Conservation (phyloP, 2,888 invertebrate genomes). For the Muscina levida region DNA sequence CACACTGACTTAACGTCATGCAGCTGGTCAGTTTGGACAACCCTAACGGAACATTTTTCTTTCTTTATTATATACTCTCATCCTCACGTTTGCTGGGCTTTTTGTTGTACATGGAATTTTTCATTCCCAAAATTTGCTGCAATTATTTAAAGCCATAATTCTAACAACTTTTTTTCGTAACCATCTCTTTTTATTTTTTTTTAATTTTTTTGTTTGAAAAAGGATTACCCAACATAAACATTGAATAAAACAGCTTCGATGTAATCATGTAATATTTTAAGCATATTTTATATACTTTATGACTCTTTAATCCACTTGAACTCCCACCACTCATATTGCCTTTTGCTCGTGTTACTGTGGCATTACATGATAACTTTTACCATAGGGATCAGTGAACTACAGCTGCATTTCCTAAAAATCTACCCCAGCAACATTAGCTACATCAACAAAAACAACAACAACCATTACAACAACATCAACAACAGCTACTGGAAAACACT, state of each 20-base stretch:
- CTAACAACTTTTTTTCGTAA: too few relatives aligned
- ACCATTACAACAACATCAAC: not conserved
- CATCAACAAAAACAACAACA: slow-evolving; percentile 8
- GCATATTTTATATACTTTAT: not conserved
- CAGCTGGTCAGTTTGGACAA: too few relatives aligned
- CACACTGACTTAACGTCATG: too few relatives aligned
- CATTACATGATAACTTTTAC: slow-evolving; percentile 24
- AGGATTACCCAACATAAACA: slow-evolving; percentile 24
- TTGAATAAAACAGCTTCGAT: slow-evolving; percentile 1
- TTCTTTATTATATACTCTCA: too few relatives aligned
- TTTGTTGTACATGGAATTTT: not conserved
- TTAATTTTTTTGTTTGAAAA: not conserved
- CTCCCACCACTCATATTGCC: slow-evolving; percentile 9
- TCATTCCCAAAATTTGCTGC: not conserved
- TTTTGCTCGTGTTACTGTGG: not conserved
- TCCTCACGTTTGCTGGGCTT: too few relatives aligned
- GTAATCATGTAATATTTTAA: slow-evolving; percentile 10
- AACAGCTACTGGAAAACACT: slow-evolving; percentile 23
- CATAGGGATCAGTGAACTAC: slow-evolving; percentile 24
- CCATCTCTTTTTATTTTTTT: too few relatives aligned
- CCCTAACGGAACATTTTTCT: too few relatives aligned
- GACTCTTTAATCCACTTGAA: slow-evolving; percentile 5
- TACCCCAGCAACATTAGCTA: too few relatives aligned
- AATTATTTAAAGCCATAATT: too few relatives aligned
- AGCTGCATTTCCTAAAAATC: slow-evolving; percentile 23